Evolutionary conservation across 2,113 vertebrate genomes (phyloP).

Genomic region (Grantiella picta): DNA sequence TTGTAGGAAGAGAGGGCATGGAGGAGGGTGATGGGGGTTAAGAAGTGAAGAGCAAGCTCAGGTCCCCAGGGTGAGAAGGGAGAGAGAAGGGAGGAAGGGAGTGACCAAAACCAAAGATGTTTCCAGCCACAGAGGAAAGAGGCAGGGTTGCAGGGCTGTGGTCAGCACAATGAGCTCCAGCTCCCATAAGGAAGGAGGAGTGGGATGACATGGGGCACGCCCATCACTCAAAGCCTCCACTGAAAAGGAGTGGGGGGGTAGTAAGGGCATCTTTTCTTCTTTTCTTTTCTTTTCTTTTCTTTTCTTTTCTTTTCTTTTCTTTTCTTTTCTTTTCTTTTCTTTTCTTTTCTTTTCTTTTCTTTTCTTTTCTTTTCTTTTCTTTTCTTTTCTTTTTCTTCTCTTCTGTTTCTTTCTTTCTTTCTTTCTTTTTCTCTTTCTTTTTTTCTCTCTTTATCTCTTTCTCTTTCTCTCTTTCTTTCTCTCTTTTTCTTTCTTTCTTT

Average conservation of each 20-base stretch:
- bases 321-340: too few species aligned
- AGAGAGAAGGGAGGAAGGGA: not conserved
- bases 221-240: not conserved
- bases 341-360: too few species aligned
- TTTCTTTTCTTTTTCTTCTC: too few species aligned
- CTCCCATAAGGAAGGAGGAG: not conserved
- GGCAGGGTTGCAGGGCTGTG: not conserved
- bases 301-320: too few species aligned
- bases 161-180: not conserved
- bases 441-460: too few species aligned
- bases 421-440: too few species aligned
- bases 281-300: too few species aligned
- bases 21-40: not conserved
- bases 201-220: fast-evolving
- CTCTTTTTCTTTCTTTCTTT: too few species aligned
- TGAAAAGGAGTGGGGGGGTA: not conserved
- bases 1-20: not conserved
- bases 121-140: not conserved
- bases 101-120: not conserved
- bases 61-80: not conserved
- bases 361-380: too few species aligned
- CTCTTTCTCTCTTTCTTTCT: too few species aligned
- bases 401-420: too few species aligned
- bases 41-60: not conserved
- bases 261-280: too few species aligned